phyloP scores from a whole-genome alignment of 1,140 invertebrate genomes.

The Formica selysi region DNA sequence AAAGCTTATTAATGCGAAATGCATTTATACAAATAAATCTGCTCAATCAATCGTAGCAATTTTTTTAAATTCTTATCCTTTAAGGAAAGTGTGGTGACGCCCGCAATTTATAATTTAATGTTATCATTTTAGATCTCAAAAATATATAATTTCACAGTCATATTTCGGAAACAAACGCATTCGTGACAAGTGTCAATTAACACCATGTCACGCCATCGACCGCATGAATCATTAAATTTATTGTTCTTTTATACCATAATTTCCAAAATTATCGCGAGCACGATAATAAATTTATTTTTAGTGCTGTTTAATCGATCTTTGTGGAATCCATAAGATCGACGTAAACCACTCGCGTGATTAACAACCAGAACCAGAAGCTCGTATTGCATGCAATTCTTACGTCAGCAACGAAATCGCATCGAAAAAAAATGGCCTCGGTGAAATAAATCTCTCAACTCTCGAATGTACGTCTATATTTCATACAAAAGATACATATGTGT shows the following conservation, averaged over 20 bases:
- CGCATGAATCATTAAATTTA: conserved; percentile 4
- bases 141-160: background rate
- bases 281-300: conserved; percentile 18
- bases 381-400: background rate
- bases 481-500: background rate
- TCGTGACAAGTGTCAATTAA: background rate
- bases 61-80: background rate
- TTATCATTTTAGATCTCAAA: background rate
- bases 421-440: background rate
- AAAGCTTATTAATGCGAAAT: too few species aligned
- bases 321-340: background rate
- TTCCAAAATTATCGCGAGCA: background rate
- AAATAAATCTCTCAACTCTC: conserved; percentile 13
- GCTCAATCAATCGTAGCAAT: background rate
- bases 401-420: background rate
- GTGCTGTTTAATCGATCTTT: background rate
- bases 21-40: background rate
- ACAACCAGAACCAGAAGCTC: conserved; percentile 4
- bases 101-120: background rate
- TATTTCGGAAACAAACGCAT: background rate
- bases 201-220: background rate
- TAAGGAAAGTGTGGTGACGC: background rate
- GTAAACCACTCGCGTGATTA: conserved; percentile 19
- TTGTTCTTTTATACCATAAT: background rate
- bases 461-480: background rate